Base-by-base conservation (phyloP, 2,113 vertebrate genomes). In the Psilopogon haemacephalus region DNA sequence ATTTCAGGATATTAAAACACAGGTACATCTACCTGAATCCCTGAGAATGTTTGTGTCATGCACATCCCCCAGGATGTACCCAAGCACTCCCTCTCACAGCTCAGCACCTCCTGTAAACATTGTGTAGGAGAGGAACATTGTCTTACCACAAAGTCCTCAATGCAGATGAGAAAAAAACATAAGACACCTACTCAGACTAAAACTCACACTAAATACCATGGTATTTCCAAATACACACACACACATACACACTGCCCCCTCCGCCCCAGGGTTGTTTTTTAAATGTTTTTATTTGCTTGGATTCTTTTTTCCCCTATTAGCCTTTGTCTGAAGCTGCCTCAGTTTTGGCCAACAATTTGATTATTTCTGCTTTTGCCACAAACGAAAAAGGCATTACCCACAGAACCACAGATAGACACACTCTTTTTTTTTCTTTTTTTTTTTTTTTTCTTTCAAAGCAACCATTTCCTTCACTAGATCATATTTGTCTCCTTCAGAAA, bases 401-500 rank as follows among this genome's bases (percentile, higher is more conserved):
- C 2, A 12, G 42, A 88, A 20, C 50, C 35, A 8, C 20, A 30
- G 8, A 60, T 55, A 33, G 12, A 2, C 40, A 6, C 7, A 4
- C 23, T 33, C 16, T 35, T 5, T 20, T 38, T 30, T 44, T 37
- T 15, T 16, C 48, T 33, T 38, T 62, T 37, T 15, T 16, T 54
- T 33, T 38, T 62, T 86, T 62, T 67, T 84, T 46, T 69, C 60
- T 84, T 94, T 91, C 62, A 58, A 81, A 84, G 38, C 12, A 91
- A 48, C 3, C 19, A 74, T 81, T 91, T 95, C 84, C 72, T 74
- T 21, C 58, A 88, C 88, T 92, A 90, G 92, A 92, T 94, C 88
- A 88, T 77, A 94, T 93, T 78, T 93, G 76, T 88, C 93, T 88
- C 35, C 54, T 81, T 90, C 65, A 92, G 88, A 84, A 94, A 95